These are phyloP conservation scores for Poeciliopsis turneri DNA, from an alignment of 2,797 vertebrate species.

Conservation along the genomic window DNA sequence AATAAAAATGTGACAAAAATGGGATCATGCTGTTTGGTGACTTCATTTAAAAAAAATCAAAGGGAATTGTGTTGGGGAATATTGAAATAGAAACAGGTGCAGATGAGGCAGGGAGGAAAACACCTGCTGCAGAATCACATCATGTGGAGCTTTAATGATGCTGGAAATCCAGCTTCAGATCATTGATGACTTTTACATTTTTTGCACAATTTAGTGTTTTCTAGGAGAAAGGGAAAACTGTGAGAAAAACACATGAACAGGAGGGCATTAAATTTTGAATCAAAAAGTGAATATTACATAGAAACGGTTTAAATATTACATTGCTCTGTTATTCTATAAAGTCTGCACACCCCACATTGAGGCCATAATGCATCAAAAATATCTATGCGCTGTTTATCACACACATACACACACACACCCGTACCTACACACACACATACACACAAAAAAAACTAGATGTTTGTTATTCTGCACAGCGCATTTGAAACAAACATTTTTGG, in stretches of 20 bases:
- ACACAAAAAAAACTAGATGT: not conserved
- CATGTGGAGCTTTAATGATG: not conserved
- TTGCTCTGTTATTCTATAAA: not conserved
- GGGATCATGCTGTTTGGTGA: constrained; percentile 27
- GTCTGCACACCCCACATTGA: not conserved
- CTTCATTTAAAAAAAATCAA: constrained; percentile 11
- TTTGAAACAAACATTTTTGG: constrained; percentile 4
- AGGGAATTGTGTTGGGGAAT: not conserved
- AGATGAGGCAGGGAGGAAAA: not conserved
- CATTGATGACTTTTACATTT: not conserved
- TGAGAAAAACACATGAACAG: not conserved
- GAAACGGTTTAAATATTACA: not conserved
- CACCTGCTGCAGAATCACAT: not conserved
- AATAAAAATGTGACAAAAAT: constrained; percentile 73
- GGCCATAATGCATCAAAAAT: not conserved
- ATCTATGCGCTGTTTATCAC: not conserved
- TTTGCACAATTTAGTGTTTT: not conserved
- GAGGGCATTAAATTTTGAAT: not conserved
- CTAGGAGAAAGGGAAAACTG: not conserved
- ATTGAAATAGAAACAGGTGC: constrained; percentile 25
- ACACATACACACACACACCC: too few relatives aligned
- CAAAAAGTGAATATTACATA: not conserved
- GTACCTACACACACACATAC: too few relatives aligned
- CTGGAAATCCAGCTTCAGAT: not conserved
- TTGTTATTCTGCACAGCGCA: not conserved